Evolutionary conservation across 2,888 invertebrate species (phyloP), one percentile per base, ranked within the genome.

Genomic region (Gymnocheta viridis): DNA sequence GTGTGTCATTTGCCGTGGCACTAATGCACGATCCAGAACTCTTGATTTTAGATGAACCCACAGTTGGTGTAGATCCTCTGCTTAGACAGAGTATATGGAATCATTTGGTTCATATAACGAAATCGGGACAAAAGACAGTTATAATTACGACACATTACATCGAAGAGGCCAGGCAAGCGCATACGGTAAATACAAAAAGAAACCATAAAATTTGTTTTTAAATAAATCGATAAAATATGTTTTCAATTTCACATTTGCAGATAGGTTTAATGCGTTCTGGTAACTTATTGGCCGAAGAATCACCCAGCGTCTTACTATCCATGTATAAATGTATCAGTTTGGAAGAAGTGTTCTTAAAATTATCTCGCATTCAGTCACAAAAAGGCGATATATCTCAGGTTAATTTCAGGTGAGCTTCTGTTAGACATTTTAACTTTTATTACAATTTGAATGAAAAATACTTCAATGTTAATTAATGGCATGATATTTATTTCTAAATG

Each of bases 251-350:
- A 6, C 44, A 60, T 56, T 82, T 88, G 87, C 92, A 98, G 98
- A 98, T 98, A 91, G 98, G 98, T 82, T 93, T 98, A 87, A 98
- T 98, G 98, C 93, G 98, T 85, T 97, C 96, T 90, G 98, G 98
- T 0, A 94, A 96, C 73, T 93, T 98, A 64, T 92, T 98, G 88
- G 98, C 98, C 0, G 98, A 98, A 93, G 96, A 98, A 91, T 96
- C 96, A 14, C 98, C 98, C 0, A 95, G 96, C 86, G 95, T 95
- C 14, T 93, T 98, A 54, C 93, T 98, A 64, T 94, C 95, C 62
- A 96, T 96, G 94, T 97, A 97, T 93, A 95, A 94, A 89, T 97
- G 97, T 90, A 94, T 95, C 85, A 95, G 96, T 14, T 93, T 98
- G 6, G 98, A 98, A 92, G 98, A 98, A 88, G 98, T 98, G 2